phyloP scores from a whole-genome alignment of 2,888 invertebrate species.

The Scaptomyza caliginosa region DNA sequence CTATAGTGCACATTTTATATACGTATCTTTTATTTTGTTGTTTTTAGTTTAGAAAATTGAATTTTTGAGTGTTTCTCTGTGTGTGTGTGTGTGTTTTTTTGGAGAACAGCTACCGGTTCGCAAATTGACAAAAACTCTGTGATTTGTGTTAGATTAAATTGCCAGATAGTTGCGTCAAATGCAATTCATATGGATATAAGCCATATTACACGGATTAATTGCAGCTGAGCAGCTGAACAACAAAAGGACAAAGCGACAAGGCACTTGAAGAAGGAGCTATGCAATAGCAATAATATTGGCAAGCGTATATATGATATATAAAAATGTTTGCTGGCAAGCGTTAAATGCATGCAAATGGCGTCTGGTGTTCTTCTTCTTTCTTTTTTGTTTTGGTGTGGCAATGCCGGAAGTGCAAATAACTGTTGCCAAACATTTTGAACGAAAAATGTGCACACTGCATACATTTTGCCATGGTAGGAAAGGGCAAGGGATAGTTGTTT shows the following conservation, averaged over 20 bases:
- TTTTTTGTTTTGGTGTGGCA: constrained; percentile 4
- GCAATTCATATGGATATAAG: constrained; percentile 38
- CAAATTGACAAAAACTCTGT: constrained; percentile 32
- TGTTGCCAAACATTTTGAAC: constrained; percentile 75
- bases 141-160: constrained; percentile 30
- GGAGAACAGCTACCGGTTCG: constrained; percentile 19
- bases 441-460: constrained; percentile 72
- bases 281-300: constrained; percentile 42
- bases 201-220: too few relatives aligned
- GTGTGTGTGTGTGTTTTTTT: constrained; percentile 14
- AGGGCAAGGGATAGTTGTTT: neutral
- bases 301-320: constrained; percentile 58
- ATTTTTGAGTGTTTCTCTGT: constrained; percentile 40
- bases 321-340: constrained; percentile 60
- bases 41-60: constrained; percentile 29
- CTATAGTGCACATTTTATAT: constrained; percentile 19
- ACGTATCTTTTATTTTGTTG: neutral
- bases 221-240: constrained; percentile 11
- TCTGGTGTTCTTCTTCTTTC: too few relatives aligned
- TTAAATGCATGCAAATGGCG: constrained; percentile 57
- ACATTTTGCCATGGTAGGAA: constrained; percentile 39
- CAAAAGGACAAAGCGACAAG: neutral
- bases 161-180: constrained; percentile 12
- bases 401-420: constrained; percentile 36
- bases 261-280: constrained; percentile 52